Evolutionary conservation across 2,797 vertebrate species (phyloP), one percentile per base, ranked within the genome.

Genomic region (Vultur gryphus): DNA sequence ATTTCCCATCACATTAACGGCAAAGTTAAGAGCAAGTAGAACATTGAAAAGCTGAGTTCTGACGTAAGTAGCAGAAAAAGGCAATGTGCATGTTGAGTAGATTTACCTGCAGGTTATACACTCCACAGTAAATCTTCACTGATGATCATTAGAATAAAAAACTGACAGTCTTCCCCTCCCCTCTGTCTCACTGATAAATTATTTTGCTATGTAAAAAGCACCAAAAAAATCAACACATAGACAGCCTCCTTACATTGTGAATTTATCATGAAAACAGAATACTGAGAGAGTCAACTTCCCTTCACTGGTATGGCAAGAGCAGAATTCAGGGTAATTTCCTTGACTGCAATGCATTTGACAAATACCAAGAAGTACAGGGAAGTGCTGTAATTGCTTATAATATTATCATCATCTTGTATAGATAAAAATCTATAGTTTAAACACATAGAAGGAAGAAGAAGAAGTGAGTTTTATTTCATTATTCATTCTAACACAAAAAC

Each of bases 81-180:
- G 25, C 19, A 77, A 49, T 0, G 0, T 5, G 15, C 6, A 52
- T 0, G 0, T 3, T 20, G 28, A 73, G 61, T 28, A 86, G 35
- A 49, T 81, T 73, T 73, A 80, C 16, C 11, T 70, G 28, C 25
- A 69, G 26, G 13, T 73, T 51, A 75, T 41, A 79, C 3, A 41
- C 17, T 31, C 24, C 23, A 18, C 26, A 76, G 29, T 28, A 65
- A 43, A 82, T 43, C 15, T 46, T 62, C 26, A 70, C 18, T 37
- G n/a, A 65, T 31, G 12, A 33, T 69, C 31, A 52, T 21, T 17
- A 51, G 14, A 79, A 39, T 10, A 15, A 70, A 59, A 75, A 35
- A 9, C 12, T 44, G 17, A n/a, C 6, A 41, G 54, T 28, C 31
- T 57, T 72, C 15, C 43, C 25, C 55, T 51, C 13, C 29, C 16